A percentile compares a stretch with the other conserved stretches of the same genome.
phyloP scores from a whole-genome alignment of 2,888 invertebrate species.

The Helicoverpa assulta region DNA sequence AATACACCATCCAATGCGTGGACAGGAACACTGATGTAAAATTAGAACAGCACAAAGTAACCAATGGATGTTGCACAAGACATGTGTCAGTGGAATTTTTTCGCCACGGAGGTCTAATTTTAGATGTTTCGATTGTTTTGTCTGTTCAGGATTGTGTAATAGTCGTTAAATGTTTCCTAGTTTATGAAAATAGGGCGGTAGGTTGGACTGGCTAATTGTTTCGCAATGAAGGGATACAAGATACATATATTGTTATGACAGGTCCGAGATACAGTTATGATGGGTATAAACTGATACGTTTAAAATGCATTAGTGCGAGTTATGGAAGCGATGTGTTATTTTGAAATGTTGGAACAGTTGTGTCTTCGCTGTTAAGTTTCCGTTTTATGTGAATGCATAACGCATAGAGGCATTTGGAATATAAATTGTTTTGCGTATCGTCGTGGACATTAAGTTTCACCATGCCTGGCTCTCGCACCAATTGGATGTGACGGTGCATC shows the following conservation, averaged over 20 bases:
- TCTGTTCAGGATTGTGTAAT: conserved; percentile 84
- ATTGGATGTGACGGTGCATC: neutral
- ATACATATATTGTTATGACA: conserved; percentile 56
- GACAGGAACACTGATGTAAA: neutral
- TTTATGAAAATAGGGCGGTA: conserved; percentile 79
- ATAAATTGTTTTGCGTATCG: neutral
- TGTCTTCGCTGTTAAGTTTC: conserved; percentile 22
- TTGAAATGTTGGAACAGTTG: conserved; percentile 32
- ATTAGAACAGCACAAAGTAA: conserved; percentile 19
- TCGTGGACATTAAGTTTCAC: neutral
- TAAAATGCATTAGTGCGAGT: conserved; percentile 43
- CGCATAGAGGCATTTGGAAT: neutral
- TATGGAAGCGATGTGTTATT: conserved; percentile 30
- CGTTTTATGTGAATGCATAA: conserved; percentile 17
- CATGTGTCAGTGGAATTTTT: conserved; percentile 68
- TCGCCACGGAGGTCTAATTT: conserved; percentile 71
- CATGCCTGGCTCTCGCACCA: neutral
- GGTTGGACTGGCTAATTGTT: conserved; percentile 74
- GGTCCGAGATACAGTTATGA: conserved; percentile 34
- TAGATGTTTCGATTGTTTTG: conserved; percentile 84
- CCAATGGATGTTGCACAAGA: conserved; percentile 61
- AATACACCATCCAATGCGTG: conserved; percentile 64
- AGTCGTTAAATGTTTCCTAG: conserved; percentile 83
- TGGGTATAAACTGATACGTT: conserved; percentile 39
- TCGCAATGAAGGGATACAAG: conserved; percentile 69